These are phyloP conservation scores for Esox lucius DNA, from an alignment of 2,797 vertebrate species.

Conservation along the genomic window DNA sequence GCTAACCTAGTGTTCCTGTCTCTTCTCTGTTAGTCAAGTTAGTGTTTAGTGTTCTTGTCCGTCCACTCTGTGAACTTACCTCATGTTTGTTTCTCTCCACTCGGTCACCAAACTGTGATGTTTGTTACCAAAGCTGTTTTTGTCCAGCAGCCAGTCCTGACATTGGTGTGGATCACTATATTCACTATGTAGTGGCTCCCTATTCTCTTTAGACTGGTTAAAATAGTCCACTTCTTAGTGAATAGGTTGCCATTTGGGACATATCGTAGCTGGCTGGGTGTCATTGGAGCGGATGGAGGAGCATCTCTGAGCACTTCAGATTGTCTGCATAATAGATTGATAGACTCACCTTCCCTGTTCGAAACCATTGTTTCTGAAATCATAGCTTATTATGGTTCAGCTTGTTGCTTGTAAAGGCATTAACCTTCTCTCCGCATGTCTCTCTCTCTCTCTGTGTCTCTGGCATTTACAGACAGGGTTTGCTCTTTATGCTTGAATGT, in stretches of 20 bases:
- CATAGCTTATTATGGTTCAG: constrained; percentile 49
- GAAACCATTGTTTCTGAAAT: constrained; percentile 52
- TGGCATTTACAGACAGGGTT: constrained; percentile 58
- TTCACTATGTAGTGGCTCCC: neutral
- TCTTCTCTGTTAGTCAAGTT: no score
- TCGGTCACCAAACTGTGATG: no score
- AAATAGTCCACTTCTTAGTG: neutral
- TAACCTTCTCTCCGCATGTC: constrained; percentile 12
- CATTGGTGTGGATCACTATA: no score
- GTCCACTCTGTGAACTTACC: no score
- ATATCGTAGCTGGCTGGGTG: neutral
- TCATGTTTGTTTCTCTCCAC: no score
- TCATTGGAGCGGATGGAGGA: neutral
- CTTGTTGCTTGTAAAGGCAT: constrained; percentile 20
- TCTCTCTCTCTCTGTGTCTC: constrained; percentile 13
- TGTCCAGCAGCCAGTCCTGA: constrained; percentile 24
- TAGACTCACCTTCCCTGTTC: no score
- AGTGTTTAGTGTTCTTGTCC: no score
- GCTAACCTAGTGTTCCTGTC: no score
- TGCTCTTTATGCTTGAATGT: constrained; percentile 56
- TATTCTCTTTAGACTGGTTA: neutral
- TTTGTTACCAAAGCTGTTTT: constrained; percentile 38
- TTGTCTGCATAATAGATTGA: neutral
- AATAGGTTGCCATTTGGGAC: neutral
- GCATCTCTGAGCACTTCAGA: neutral